Evolutionary conservation across 2,888 invertebrate genomes (phyloP).

Genomic region (Nipponacmea schrenckii): DNA sequence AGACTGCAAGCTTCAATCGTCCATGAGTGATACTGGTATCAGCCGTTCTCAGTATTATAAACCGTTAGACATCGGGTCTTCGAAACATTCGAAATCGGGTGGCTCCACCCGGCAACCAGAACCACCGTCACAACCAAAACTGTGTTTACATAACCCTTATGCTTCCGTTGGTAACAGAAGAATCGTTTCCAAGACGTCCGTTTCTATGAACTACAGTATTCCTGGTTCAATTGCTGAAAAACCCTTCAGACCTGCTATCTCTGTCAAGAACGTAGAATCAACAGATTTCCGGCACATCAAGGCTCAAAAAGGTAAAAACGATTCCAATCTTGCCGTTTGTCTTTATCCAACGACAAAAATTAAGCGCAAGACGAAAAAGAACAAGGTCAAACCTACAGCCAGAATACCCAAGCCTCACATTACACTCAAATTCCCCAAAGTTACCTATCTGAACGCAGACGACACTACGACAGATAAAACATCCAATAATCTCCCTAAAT

Average conservation of each 20-base stretch:
- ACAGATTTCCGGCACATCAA: slow-evolving; percentile 53
- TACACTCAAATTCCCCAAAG: slow-evolving; percentile 49
- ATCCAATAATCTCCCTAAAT: slow-evolving; percentile 34
- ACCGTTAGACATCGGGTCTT: neutral
- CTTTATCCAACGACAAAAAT: slow-evolving; percentile 25
- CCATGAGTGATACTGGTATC: neutral
- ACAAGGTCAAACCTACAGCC: slow-evolving; percentile 23
- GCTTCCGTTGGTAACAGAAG: slow-evolving; percentile 24
- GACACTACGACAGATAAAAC: slow-evolving; percentile 23
- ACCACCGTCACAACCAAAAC: slow-evolving; percentile 20
- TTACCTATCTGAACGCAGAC: slow-evolving; percentile 45
- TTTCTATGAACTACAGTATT: slow-evolving; percentile 52
- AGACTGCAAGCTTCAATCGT: neutral
- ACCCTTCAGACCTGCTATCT: slow-evolving; percentile 34
- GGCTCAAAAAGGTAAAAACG: slow-evolving; percentile 51
- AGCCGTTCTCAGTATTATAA: slow-evolving; percentile 7
- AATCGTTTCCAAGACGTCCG: slow-evolving; percentile 55
- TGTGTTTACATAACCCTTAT: slow-evolving; percentile 13
- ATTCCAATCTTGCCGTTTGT: slow-evolving; percentile 33
- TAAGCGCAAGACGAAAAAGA: slow-evolving; percentile 9
- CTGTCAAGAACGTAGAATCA: slow-evolving; percentile 54
- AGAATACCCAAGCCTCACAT: slow-evolving; percentile 26
- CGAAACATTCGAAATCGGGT: neutral
- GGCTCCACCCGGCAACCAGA: neutral
- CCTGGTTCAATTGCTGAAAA: slow-evolving; percentile 36